These are phyloP conservation scores for Bucorvus abyssinicus DNA, from an alignment of 2,797 vertebrate species.

Conservation along the genomic window DNA sequence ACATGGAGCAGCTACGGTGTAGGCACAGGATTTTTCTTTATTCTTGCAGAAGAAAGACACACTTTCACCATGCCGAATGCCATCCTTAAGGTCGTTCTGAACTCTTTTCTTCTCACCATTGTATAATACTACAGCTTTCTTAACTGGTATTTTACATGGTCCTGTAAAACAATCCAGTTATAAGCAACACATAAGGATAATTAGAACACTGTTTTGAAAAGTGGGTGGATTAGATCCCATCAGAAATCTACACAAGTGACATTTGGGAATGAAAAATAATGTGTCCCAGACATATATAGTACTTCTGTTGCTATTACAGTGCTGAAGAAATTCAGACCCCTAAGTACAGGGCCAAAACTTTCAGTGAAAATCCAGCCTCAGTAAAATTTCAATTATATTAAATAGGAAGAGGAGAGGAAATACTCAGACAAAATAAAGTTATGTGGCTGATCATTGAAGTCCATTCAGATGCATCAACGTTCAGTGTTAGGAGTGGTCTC, in stretches of 20 bases:
- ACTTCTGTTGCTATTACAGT: not conserved
- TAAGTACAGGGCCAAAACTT: not conserved
- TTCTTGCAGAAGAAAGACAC: slow-evolving; percentile 88
- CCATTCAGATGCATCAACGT: not conserved
- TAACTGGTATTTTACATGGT: slow-evolving; percentile 81
- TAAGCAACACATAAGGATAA: not conserved
- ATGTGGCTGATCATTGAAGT: not conserved
- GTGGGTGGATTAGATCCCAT: not conserved
- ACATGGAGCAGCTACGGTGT: slow-evolving; percentile 78
- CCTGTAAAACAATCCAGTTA: slow-evolving; percentile 70
- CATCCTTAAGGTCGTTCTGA: slow-evolving; percentile 79
- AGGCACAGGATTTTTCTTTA: slow-evolving; percentile 82
- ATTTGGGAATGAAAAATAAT: not conserved
- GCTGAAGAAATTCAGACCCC: not conserved
- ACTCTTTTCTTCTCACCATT: slow-evolving; percentile 81
- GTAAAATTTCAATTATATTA: not conserved
- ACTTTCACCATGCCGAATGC: slow-evolving; percentile 79
- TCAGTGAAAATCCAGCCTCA: not conserved
- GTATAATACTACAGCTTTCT: slow-evolving; percentile 85
- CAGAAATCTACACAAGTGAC: not conserved
- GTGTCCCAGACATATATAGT: not conserved
- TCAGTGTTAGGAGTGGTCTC: not conserved
- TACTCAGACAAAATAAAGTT: not conserved
- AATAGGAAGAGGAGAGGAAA: not conserved
- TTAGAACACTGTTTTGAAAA: not conserved